These are phyloP conservation scores for Eumeta japonica DNA, from an alignment of 1,140 invertebrate genomes.

Conservation along the genomic window DNA sequence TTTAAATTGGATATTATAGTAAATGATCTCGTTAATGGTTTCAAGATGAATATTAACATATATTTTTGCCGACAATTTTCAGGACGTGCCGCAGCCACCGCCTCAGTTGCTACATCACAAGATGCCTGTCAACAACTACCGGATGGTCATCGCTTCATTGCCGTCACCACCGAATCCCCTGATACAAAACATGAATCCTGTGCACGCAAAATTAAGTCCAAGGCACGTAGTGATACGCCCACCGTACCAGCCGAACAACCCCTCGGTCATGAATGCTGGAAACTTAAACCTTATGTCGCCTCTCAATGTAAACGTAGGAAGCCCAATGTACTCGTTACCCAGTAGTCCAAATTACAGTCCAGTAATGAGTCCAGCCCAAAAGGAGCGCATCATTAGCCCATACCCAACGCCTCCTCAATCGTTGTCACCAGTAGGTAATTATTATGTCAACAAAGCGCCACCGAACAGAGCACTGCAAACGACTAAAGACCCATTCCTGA, in stretches of 20 bases:
- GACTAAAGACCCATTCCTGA: constrained; percentile 40
- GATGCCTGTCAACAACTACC: constrained; percentile 22
- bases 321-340: constrained; percentile 40
- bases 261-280: no score
- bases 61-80: constrained; percentile 21
- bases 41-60: constrained; percentile 17
- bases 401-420: constrained; percentile 42
- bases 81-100: constrained; percentile 26
- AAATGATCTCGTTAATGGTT: no score
- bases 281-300: constrained; percentile 40
- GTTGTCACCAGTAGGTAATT: constrained; percentile 35
- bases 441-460: no score
- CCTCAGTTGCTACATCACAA: constrained; percentile 15
- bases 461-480: no score
- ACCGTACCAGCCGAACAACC: constrained; percentile 14
- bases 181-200: constrained; percentile 37
- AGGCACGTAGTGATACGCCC: constrained; percentile 5
- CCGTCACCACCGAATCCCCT: constrained; percentile 24
- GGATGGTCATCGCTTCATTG: no score
- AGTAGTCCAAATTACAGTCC: constrained; percentile 38
- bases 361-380: constrained; percentile 33
- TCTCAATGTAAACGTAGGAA: constrained; percentile 32
- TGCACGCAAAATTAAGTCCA: constrained; percentile 26
- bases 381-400: constrained; percentile 35
- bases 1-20: no score